Evolutionary conservation across 23 tunicate species (phyloP).

Genomic region (Styela clava): DNA sequence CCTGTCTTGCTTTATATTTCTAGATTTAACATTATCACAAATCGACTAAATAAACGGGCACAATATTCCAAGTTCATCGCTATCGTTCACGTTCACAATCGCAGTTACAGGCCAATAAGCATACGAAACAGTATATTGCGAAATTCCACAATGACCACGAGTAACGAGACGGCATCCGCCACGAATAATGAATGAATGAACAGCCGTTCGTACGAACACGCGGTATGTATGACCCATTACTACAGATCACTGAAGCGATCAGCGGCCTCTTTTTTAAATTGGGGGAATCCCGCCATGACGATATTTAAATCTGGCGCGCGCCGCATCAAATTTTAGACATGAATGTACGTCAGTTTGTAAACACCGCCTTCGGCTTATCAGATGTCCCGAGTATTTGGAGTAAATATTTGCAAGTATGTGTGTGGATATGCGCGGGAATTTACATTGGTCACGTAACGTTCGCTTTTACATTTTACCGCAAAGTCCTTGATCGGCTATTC

Average conservation of each 20-base stretch:
- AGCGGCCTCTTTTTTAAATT: background rate
- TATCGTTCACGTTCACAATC: too few species aligned
- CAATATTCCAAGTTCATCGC: too few species aligned
- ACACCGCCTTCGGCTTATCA: too few species aligned
- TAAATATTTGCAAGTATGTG: too few species aligned
- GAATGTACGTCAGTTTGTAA: background rate
- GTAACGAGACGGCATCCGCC: background rate
- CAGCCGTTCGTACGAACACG: background rate
- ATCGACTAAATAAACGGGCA: too few species aligned
- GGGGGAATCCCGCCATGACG: background rate
- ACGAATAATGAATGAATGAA: background rate
- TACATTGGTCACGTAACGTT: too few species aligned
- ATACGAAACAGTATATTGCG: background rate
- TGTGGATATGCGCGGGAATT: too few species aligned
- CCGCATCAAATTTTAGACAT: background rate
- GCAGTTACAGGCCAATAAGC: background rate
- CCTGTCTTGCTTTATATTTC: too few species aligned
- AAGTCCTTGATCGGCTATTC: too few species aligned
- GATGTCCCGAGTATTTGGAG: too few species aligned
- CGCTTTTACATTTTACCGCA: too few species aligned
- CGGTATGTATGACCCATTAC: background rate
- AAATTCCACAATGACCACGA: background rate
- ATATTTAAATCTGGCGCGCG: background rate
- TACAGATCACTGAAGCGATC: background rate
- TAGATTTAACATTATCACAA: too few species aligned